Evolutionary conservation across 2,888 invertebrate species (phyloP), one percentile per base, ranked within the genome.

Genomic region (Cylloceria caligata): DNA sequence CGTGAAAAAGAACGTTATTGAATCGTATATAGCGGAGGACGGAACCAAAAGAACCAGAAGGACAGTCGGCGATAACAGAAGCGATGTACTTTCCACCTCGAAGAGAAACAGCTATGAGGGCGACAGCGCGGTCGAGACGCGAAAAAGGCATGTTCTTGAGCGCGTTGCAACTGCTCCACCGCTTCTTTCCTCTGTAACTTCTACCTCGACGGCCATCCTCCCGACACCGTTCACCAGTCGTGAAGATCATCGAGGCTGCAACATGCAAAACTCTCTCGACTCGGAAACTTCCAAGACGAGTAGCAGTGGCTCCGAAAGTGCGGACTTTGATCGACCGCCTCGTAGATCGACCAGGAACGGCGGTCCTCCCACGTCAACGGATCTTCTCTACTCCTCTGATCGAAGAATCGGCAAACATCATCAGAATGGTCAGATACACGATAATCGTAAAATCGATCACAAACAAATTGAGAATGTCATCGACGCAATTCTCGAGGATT

Each of bases 381-480:
- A 91, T 11, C 82, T 89, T 3, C 80, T 89, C 0, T 90, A 90
- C 60, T 85, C 90, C 0, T 90, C 92, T 2, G 90, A 90, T 0
- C 86, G 89, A 19, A 86, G 91, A 55, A 83, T 85, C 84, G 49
- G 78, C 87, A 60, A 86, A 27, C 82, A 79, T 36, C 75, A 72
- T 81, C 80, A 78, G 68, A 81, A 82, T 45, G 77, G 76, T 9
- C 80, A 77, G 36, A 76, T 76, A 47, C 24, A 93, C 36, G 93
- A 93, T 57, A 92, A 89, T 83, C 91, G 93, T 65, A 93, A 92
- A 80, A 93, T 93, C 82, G 93, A 93, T 86, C 93, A 93, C 86
- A 93, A 93, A 82, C 91, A 92, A 75, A 92, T 93, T 72, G 93
- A 93, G 84, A 93, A 92, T 77, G 93, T 93, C 55, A 93, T 93